Evolutionary conservation across 2,888 invertebrate species (phyloP), one percentile per base, ranked within the genome.

Genomic region (Nomada hirtipes): DNA sequence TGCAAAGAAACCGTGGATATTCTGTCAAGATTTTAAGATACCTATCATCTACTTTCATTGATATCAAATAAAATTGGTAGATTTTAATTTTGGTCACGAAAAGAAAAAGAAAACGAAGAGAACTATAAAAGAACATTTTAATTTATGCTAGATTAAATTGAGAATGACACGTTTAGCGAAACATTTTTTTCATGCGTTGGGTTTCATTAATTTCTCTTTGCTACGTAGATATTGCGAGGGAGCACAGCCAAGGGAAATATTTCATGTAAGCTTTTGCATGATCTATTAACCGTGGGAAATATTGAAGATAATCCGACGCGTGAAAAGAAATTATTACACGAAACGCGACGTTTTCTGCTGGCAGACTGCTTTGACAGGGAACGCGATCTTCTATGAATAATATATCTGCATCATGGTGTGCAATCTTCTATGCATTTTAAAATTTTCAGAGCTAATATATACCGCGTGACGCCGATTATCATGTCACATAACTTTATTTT

Each of bases 381-480:
- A 29, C 20, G 47, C 42, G 36, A 42, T 42, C 9, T 55, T n/a
- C 42, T 42, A 69, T 50, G 76, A 76, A 78, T 68, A 69, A 68
- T 68, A 76, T 69, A 57, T 15, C 20, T 23, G 23, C 3, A 2
- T n/a, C 29, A 18, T 36, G 50, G 2, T n/a, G 18, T 15, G 26
- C 2, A 18, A 18, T 50, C n/a, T 42, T 52, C 9, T 60, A 23
- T 60, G 26, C 44, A 53, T 64, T 59, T 44, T 23, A 26, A 59
- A 76, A n/a, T 26, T 23, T 64, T 15, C 20, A 15, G 44, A 65
- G 23, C 60, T 44, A 72, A 73, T 57, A 65, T 59, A 42, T 42
- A 13, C 18, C 1, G 10, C 10, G 9, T n/a, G 2, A 3, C 11
- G 20, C 2, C 20, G 29, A n/a, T 36, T 20, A 9, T 13, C 13